phyloP scores from a whole-genome alignment of 1,140 invertebrate species.

The Leptinotarsa lineolata region DNA sequence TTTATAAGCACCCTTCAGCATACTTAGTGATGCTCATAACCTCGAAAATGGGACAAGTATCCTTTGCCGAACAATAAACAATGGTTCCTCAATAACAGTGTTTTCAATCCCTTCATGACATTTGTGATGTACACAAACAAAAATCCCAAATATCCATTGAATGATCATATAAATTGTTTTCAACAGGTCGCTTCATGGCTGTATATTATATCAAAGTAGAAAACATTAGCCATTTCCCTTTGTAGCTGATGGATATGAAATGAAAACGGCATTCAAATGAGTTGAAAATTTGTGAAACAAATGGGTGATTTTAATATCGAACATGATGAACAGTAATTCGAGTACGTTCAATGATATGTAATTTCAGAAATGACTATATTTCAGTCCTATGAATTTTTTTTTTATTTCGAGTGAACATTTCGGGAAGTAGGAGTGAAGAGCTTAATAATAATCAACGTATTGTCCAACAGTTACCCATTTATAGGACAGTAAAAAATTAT shows the following conservation, averaged over 20 bases:
- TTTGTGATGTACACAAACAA: background rate
- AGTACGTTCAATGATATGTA: too few relatives aligned
- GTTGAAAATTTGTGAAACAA: too few relatives aligned
- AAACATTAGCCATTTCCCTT: background rate
- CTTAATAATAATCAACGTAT: too few relatives aligned
- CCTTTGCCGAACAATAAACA: background rate
- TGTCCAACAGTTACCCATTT: too few relatives aligned
- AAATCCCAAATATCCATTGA: background rate
- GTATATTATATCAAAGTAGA: background rate
- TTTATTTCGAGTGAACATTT: too few relatives aligned
- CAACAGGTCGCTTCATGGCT: background rate
- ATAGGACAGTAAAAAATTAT: too few relatives aligned
- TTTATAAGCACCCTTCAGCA: background rate
- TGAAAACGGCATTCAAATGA: too few relatives aligned
- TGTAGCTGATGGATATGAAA: background rate
- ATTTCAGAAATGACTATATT: too few relatives aligned
- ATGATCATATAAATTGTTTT: background rate
- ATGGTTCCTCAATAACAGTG: background rate
- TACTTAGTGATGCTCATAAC: slow-evolving; percentile 2
- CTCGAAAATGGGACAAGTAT: background rate
- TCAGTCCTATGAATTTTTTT: too few relatives aligned
- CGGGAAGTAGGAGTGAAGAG: too few relatives aligned
- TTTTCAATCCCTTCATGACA: background rate
- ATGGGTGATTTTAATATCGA: too few relatives aligned
- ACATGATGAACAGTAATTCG: too few relatives aligned